These are phyloP conservation scores for Vulpes ferrilata DNA, from an alignment of 2,113 vertebrate species.

Conservation along the genomic window DNA sequence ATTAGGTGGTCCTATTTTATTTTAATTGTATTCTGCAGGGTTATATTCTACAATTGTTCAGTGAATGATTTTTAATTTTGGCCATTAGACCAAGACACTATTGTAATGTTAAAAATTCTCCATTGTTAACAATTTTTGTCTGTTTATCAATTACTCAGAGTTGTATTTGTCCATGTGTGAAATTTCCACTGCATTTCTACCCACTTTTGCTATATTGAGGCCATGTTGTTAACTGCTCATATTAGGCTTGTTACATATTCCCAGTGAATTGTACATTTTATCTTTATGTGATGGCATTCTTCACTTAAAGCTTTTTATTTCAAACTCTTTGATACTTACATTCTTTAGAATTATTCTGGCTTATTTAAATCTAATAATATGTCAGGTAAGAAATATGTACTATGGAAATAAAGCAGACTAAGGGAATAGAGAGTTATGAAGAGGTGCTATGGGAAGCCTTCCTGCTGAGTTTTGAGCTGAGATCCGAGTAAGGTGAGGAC, in stretches of 20 bases:
- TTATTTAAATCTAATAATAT: slow-evolving; percentile 20
- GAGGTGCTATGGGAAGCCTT: background rate
- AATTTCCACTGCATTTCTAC: slow-evolving; percentile 3
- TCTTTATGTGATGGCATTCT: slow-evolving; percentile 23
- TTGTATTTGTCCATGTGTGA: background rate
- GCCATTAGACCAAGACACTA: background rate
- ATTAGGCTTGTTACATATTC: background rate
- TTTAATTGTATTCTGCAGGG: slow-evolving; percentile 7
- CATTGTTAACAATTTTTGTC: background rate
- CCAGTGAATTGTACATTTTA: slow-evolving; percentile 17
- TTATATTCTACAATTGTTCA: background rate
- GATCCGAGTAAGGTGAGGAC: background rate
- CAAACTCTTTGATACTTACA: background rate
- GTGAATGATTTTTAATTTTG: background rate
- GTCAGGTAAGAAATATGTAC: background rate
- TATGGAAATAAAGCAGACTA: slow-evolving; percentile 1
- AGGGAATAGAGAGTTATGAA: background rate
- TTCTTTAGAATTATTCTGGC: background rate
- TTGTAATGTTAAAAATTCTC: background rate
- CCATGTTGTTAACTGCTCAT: background rate
- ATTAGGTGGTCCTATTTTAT: background rate
- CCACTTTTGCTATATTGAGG: background rate
- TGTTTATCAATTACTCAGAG: background rate
- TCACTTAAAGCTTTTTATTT: slow-evolving; percentile 39
- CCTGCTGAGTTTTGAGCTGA: background rate